These are phyloP conservation scores for Antennarius maculatus DNA, from an alignment of 2,797 vertebrate genomes.

Conservation along the genomic window DNA sequence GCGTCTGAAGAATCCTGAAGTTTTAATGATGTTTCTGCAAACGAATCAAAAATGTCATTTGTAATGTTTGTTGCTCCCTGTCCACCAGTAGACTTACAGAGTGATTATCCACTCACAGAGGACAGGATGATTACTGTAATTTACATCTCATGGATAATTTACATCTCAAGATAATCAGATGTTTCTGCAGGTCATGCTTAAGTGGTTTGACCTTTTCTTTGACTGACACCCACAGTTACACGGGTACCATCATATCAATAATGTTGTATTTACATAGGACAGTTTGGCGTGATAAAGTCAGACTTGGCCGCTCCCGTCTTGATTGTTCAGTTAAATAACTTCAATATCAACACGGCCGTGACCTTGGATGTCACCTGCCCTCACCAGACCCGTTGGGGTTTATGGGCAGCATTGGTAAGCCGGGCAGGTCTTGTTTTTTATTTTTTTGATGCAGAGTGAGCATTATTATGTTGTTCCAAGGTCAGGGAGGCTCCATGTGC, in stretches of 20 bases:
- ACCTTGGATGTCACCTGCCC: slow-evolving; percentile 59
- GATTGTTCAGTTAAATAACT: slow-evolving; percentile 38
- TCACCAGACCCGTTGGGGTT: slow-evolving; percentile 46
- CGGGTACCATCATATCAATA: not conserved
- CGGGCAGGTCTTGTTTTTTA: slow-evolving; percentile 36
- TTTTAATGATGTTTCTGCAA: no score
- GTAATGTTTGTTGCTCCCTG: slow-evolving; percentile 60
- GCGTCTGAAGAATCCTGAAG: no score
- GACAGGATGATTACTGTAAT: slow-evolving; percentile 2
- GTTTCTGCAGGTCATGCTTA: no score
- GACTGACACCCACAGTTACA: not conserved
- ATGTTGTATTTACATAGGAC: slow-evolving; percentile 13
- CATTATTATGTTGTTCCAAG: slow-evolving; percentile 71
- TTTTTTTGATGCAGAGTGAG: slow-evolving; percentile 70
- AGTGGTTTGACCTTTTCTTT: not conserved
- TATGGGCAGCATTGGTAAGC: slow-evolving; percentile 58
- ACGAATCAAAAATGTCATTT: not conserved
- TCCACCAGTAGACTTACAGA: slow-evolving; percentile 26
- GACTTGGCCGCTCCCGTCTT: slow-evolving; percentile 10
- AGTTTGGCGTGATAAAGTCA: slow-evolving; percentile 12
- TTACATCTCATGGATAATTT: no score
- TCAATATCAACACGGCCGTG: slow-evolving; percentile 41
- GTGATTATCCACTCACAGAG: slow-evolving; percentile 42
- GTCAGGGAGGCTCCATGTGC: slow-evolving; percentile 61
- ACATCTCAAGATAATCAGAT: no score